phyloP scores from a whole-genome alignment of 2,888 invertebrate species.

The Amblyjoppa fuscipennis region DNA sequence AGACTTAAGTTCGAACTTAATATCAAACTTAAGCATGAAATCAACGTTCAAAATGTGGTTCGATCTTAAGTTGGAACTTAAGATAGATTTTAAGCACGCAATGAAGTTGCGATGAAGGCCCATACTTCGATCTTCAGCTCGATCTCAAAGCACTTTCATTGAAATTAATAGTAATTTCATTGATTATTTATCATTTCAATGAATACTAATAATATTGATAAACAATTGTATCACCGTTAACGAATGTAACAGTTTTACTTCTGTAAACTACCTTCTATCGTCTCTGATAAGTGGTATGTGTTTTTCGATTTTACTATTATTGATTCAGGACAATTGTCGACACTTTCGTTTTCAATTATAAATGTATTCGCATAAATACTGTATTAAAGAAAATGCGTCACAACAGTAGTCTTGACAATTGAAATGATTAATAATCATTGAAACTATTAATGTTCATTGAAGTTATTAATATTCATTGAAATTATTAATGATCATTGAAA shows the following conservation, averaged over 20 bases:
- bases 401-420: not conserved
- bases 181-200: not conserved
- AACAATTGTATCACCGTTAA: constrained; percentile 71
- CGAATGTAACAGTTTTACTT: not conserved
- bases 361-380: not conserved
- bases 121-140: too few relatives aligned
- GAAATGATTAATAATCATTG: not conserved
- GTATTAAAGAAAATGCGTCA: not conserved
- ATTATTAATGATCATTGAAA: not conserved
- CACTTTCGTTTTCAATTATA: not conserved
- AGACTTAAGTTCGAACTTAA: too few relatives aligned
- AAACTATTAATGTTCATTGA: not conserved
- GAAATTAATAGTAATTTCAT: not conserved
- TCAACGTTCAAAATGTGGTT: too few relatives aligned
- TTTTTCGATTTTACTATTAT: not conserved
- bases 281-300: not conserved
- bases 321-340: not conserved
- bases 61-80: too few relatives aligned
- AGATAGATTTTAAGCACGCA: too few relatives aligned
- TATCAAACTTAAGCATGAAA: too few relatives aligned
- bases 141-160: not conserved
- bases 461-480: not conserved
- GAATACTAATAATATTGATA: not conserved
- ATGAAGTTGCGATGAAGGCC: too few relatives aligned
- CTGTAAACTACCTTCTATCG: not conserved